Conservation (phyloP, 2,888 invertebrate species). For the Agriopis leucophaearia region DNA sequence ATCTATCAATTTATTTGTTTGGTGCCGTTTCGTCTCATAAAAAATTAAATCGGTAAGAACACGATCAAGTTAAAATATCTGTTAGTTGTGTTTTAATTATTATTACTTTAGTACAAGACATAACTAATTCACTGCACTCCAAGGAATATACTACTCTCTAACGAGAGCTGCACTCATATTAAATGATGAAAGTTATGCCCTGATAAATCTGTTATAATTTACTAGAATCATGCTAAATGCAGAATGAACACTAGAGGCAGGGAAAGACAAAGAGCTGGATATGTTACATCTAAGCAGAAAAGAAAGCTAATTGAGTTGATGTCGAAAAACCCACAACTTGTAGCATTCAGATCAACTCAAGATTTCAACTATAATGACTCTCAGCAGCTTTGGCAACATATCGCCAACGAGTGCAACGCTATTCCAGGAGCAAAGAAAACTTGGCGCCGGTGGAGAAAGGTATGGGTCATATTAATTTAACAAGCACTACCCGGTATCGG, state of each 20-base stretch:
- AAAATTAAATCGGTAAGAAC: no score
- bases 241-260: conserved; percentile 62
- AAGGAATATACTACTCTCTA: no score
- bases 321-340: conserved; percentile 71
- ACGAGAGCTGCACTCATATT: no score
- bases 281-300: conserved; percentile 72
- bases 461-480: conserved; percentile 40
- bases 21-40: no score
- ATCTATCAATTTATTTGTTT: no score
- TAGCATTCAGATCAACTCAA: conserved; percentile 68
- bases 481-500: no score
- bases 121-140: no score
- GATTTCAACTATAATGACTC: conserved; percentile 71
- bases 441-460: conserved; percentile 81
- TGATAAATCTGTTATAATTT: no score
- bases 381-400: conserved; percentile 71
- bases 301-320: conserved; percentile 74
- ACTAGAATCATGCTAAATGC: conserved; percentile 6
- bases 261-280: conserved; percentile 64
- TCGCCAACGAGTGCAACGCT: conserved; percentile 74
- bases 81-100: no score
- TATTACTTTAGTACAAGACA: no score
- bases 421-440: conserved; percentile 76
- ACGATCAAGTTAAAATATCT: no score
- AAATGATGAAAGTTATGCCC: no score